phyloP scores from a whole-genome alignment of 2,888 invertebrate genomes.

The Heteromyza rotundicornis region DNA sequence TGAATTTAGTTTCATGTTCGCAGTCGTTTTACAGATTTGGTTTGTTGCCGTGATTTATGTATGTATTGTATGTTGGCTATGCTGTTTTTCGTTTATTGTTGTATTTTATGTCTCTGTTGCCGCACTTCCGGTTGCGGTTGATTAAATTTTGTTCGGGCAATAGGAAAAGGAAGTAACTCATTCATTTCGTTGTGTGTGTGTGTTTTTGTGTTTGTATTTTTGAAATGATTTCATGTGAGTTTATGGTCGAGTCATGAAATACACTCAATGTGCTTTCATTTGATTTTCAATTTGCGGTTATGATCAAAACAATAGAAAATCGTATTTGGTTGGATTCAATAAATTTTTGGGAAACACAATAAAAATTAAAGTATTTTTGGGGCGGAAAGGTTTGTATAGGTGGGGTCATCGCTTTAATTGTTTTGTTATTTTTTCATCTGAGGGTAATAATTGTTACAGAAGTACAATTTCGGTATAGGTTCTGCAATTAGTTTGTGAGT shows the following conservation, averaged over 20 bases:
- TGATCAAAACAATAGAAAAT: too few species aligned
- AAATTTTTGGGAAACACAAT: too few species aligned
- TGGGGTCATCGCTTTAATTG: too few species aligned
- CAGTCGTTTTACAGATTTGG: background rate
- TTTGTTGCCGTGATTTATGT: conserved; percentile 30
- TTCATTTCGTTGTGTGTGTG: conserved; percentile 1
- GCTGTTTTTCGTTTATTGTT: conserved; percentile 22
- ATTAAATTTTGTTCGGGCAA: conserved; percentile 48
- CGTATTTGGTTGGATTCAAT: too few species aligned
- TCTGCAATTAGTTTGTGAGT: too few species aligned
- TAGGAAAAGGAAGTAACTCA: conserved; percentile 32
- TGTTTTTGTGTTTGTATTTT: background rate
- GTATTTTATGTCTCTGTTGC: conserved; percentile 53
- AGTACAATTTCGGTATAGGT: too few species aligned
- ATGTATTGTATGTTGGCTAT: conserved; percentile 26
- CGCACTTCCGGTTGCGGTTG: conserved; percentile 52
- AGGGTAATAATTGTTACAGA: too few species aligned
- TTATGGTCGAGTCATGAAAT: background rate
- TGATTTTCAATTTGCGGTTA: background rate
- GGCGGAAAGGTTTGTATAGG: too few species aligned
- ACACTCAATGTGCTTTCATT: background rate
- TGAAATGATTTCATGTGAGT: too few species aligned
- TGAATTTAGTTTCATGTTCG: background rate
- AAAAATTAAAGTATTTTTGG: too few species aligned
- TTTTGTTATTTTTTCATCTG: too few species aligned